A percentile compares a stretch with the other conserved stretches of the same genome.
These are phyloP conservation scores for Notoglanidium macrostoma DNA, from an alignment of 2,797 vertebrate genomes.

Conservation along the genomic window DNA sequence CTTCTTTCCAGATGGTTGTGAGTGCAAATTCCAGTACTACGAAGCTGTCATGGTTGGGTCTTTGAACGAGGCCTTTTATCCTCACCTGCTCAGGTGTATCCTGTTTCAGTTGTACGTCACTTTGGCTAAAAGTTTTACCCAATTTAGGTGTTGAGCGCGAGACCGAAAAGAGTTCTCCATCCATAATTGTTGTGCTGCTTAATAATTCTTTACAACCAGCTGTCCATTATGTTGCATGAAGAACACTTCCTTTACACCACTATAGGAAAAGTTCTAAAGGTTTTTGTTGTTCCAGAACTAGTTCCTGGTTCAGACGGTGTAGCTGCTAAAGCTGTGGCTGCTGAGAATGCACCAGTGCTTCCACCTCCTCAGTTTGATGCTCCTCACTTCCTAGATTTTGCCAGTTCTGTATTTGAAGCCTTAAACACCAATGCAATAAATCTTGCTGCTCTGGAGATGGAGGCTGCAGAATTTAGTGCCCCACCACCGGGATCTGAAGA, in stretches of 20 bases:
- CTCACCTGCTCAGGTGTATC: constrained; percentile 10
- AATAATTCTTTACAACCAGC: neutral
- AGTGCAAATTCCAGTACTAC: neutral
- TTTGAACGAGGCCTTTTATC: neutral
- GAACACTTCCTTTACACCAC: neutral
- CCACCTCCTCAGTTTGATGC: constrained; percentile 56
- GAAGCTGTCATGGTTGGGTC: neutral
- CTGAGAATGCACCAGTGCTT: constrained; percentile 36
- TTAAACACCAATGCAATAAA: constrained; percentile 56
- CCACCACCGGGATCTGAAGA: constrained; percentile 21
- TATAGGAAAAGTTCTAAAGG: neutral
- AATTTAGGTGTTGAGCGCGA: neutral
- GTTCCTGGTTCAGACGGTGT: constrained; percentile 34
- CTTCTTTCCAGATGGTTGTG: neutral
- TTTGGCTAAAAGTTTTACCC: neutral
- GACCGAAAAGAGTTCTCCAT: neutral
- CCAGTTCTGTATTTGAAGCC: constrained; percentile 59
- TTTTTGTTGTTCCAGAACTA: constrained; percentile 57
- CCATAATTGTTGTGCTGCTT: neutral
- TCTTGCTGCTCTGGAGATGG: constrained; percentile 61
- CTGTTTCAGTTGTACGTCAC: neutral
- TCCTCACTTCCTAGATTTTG: constrained; percentile 71
- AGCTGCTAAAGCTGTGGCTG: constrained; percentile 25
- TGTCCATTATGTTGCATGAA: neutral
- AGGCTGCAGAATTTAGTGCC: constrained; percentile 47